Evolutionary conservation across 2,888 invertebrate species (phyloP).

Genomic region (Heterodera filipjevi): DNA sequence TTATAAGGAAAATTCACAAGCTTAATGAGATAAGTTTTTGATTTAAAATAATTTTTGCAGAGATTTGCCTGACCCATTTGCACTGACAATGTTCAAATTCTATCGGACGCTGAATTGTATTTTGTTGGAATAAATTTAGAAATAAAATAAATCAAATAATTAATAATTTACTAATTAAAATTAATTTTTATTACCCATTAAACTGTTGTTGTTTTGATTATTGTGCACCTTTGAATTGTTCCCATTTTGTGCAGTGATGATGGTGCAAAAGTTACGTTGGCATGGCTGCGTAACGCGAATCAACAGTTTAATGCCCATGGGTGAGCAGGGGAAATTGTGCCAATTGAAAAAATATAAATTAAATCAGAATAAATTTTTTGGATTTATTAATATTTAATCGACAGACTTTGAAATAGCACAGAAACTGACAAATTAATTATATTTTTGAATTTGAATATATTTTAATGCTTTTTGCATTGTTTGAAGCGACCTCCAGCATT

Average conservation of each 20-base stretch:
- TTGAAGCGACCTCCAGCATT: conserved; percentile 78
- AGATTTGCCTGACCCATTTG: conserved; percentile 65
- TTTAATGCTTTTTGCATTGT: not conserved
- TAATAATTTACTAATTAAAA: no score
- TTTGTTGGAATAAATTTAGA: conserved; percentile 35
- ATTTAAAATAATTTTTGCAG: not conserved
- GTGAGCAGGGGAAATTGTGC: not conserved
- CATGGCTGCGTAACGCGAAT: conserved; percentile 87
- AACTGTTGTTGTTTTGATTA: no score
- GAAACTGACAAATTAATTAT: no score
- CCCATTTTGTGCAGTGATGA: conserved; percentile 51
- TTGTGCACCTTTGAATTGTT: no score
- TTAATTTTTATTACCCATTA: no score
- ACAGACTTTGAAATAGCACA: not conserved
- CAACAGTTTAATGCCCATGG: conserved; percentile 75
- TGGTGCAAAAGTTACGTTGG: conserved; percentile 74
- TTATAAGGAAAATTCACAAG: no score
- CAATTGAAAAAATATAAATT: not conserved
- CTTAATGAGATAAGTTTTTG: no score
- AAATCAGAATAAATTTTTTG: not conserved
- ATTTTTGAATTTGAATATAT: no score
- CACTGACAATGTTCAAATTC: conserved; percentile 64
- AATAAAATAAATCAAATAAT: no score
- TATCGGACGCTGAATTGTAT: conserved; percentile 62
- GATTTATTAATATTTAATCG: no score